These are phyloP conservation scores for Conger conger DNA, from an alignment of 2,113 vertebrate species.

Conservation along the genomic window DNA sequence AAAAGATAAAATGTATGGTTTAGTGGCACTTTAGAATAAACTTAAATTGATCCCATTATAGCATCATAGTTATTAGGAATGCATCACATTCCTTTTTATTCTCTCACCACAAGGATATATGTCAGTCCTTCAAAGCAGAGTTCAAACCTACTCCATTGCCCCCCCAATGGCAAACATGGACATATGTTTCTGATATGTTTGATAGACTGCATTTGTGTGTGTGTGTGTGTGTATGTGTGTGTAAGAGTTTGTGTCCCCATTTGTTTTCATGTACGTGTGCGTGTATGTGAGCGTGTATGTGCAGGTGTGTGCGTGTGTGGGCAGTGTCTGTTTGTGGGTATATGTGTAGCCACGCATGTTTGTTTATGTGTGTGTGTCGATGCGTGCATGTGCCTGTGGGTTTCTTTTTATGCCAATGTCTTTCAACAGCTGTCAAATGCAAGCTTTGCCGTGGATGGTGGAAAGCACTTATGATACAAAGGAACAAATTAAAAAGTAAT, in stretches of 20 bases:
- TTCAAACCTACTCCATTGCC: neutral
- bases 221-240: constrained; percentile 15
- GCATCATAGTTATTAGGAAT: neutral
- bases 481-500: constrained; percentile 51
- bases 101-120: constrained; percentile 26
- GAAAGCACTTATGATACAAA: constrained; percentile 42
- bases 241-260: neutral
- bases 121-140: constrained; percentile 32
- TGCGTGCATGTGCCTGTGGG: neutral
- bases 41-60: no score
- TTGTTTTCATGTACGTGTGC: neutral
- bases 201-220: neutral
- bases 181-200: neutral
- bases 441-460: constrained; percentile 29
- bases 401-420: constrained; percentile 28
- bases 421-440: constrained; percentile 45
- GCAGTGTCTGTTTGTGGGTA: neutral
- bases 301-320: neutral
- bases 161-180: neutral
- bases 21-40: no score
- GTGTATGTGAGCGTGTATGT: neutral
- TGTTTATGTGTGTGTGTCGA: neutral
- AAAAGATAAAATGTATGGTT: neutral
- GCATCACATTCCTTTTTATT: neutral
- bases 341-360: neutral